Evolutionary conservation across 2,888 invertebrate genomes (phyloP), one percentile per base, ranked within the genome.

Genomic region (Mylabris sibirica): DNA sequence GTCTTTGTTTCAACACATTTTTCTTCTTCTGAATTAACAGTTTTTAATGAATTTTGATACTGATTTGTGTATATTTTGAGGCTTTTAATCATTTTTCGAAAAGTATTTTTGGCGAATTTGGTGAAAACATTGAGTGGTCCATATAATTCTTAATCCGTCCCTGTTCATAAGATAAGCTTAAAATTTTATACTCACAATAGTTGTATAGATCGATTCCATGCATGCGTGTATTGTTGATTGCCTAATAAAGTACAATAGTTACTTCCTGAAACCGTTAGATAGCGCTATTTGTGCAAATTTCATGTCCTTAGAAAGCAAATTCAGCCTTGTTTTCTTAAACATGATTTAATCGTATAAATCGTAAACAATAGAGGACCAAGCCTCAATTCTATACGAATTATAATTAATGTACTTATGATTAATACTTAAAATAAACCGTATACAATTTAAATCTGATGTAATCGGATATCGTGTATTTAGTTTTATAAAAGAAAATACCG

Each of bases 351-450:
- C n/a, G n/a, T n/a, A n/a, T n/a, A n/a, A n/a, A n/a, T n/a, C n/a
- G n/a, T n/a, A n/a, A n/a, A 53, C 49, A 53, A 53, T 53, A 9
- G 49, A 22, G n/a, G 20, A n/a, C 22, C 49, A 53, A 22, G 49
- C 22, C 49, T 22, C 4, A 20, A 53, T 11, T 6, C 2, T 41
- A 5, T n/a, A 14, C 12, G 3, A 14, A 14, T 14, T 41, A 41
- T 41, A 41, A 41, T 41, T 41, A 14, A 41, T 5, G 35, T 35
- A 11, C 11, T 35, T 35, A 35, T 14, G 14, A 11, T 11, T 17
- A n/a, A 44, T n/a, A n/a, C n/a, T n/a, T n/a, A 44, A 5, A 3
- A 5, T 41, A 14, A n/a, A 2, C 14, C 4, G 41, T 41, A 41
- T 41, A 41, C 3, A 41, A 41, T 41, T 41, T 41, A 14, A 14